These are phyloP conservation scores for Scyliorhinus canicula DNA, from an alignment of 2,797 vertebrate species.

Conservation along the genomic window DNA sequence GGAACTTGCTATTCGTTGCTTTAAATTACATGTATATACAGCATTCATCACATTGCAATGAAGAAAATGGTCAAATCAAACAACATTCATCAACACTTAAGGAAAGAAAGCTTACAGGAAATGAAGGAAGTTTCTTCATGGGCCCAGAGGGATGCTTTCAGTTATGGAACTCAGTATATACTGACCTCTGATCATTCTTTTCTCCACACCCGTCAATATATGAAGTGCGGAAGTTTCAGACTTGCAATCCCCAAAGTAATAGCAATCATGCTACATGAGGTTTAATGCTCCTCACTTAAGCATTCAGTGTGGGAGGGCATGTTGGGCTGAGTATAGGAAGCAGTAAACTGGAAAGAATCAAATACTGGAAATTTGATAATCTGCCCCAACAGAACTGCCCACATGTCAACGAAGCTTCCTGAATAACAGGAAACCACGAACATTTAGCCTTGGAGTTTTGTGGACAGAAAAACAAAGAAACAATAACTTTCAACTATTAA, in stretches of 20 bases:
- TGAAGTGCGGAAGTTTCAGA: background rate
- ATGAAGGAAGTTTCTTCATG: background rate
- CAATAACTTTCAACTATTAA: background rate
- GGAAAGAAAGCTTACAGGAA: background rate
- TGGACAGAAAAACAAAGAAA: slow-evolving; percentile 8
- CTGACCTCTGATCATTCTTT: background rate
- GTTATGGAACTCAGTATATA: background rate
- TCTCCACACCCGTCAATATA: background rate
- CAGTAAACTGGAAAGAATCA: background rate
- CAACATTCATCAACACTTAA: background rate
- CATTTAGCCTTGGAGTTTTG: background rate
- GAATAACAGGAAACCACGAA: slow-evolving; percentile 28
- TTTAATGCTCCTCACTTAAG: background rate
- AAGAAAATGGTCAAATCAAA: background rate
- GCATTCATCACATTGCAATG: background rate
- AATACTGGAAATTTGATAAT: background rate
- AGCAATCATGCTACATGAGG: background rate
- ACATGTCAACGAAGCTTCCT: slow-evolving; percentile 1
- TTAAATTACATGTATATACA: background rate
- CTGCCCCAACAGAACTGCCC: background rate
- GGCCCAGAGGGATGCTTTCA: background rate
- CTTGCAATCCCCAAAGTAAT: background rate
- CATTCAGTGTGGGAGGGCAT: background rate
- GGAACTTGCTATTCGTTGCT: background rate
- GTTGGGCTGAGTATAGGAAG: background rate